Evolutionary conservation across 2,797 vertebrate species (phyloP), one percentile per base, ranked within the genome.

Genomic region (Propithecus perrieri): DNA sequence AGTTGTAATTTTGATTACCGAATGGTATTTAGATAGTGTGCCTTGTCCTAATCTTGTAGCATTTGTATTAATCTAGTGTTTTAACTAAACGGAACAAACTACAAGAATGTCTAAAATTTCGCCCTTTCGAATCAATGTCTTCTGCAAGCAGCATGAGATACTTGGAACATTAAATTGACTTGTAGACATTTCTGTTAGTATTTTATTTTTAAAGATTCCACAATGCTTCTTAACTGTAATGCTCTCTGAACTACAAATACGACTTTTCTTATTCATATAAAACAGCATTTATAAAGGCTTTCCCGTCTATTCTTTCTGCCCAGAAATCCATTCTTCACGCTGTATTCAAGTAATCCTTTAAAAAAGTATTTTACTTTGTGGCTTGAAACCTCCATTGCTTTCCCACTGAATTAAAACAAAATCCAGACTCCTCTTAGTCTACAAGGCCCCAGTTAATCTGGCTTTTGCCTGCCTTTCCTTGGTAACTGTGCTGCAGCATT

Each of bases 131-230:
- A 57, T 83, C 76, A n/a, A 0, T 50, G 80, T 43, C 55, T n/a
- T 89, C 26, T 92, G 85, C 67, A 75, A 71, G 63, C 61, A 85
- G 35, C 94, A 35, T 18, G 91, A 83, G 72, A 9, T 59, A 53
- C n/a, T 75, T 78, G 83, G 30, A 57, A 48, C 65, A 48, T 53
- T 91, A 91, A 78, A 41, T 61, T n/a, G 35, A 81, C 69, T 55
- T 83, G 18, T 63, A 79, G 72, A 28, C 33, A 50, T 81, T 75
- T 81, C 38, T 88, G 4, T 67, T 80, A 63, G 53, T 55, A 50
- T 87, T 95, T 81, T 30, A 76, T 91, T 95, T 93, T 53, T 87
- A 83, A 84, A 76, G 28, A 71, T 87, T 76, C 22, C 48, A 48
- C n/a, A 76, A 33, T 84, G 30, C 33, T 75, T 78, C 89, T 63